phyloP scores from a whole-genome alignment of 2,888 invertebrate species.

The Pheosia gnoma region DNA sequence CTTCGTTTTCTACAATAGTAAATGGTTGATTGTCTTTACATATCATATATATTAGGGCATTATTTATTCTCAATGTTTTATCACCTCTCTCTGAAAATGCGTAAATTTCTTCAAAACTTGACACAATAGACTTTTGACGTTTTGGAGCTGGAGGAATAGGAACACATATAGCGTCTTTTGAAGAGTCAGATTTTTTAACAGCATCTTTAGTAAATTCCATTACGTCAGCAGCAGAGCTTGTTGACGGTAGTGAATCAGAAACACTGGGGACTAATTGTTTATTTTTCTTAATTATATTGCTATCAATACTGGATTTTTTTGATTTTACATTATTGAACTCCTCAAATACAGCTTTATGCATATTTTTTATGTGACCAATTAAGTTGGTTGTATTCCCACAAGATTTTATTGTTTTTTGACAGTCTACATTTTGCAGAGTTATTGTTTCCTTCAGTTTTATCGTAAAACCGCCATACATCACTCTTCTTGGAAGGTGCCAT shows the following conservation, averaged over 20 bases:
- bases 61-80: constrained; percentile 30
- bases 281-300: no score
- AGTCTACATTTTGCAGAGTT: constrained; percentile 14
- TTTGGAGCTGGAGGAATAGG: constrained; percentile 18
- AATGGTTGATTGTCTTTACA: constrained; percentile 39
- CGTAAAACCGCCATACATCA: constrained; percentile 23
- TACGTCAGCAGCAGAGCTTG: constrained; percentile 7
- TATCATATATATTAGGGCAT: constrained; percentile 33
- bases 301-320: constrained; percentile 8
- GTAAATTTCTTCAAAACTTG: background rate
- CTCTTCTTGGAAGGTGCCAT: constrained; percentile 24
- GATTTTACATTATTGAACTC: no score
- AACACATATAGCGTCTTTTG: constrained; percentile 9
- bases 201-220: constrained; percentile 6
- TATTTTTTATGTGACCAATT: constrained; percentile 27
- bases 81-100: constrained; percentile 25
- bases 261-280: constrained; percentile 6
- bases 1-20: constrained; percentile 23
- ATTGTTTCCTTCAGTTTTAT: constrained; percentile 21
- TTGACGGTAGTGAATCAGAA: constrained; percentile 7
- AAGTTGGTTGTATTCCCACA: constrained; percentile 33
- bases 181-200: constrained; percentile 10
- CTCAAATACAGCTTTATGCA: constrained; percentile 22
- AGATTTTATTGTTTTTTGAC: constrained; percentile 21
- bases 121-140: constrained; percentile 1